These are phyloP conservation scores for Dipodomys stephensi DNA, from an alignment of 2,113 vertebrate species.

Conservation along the genomic window DNA sequence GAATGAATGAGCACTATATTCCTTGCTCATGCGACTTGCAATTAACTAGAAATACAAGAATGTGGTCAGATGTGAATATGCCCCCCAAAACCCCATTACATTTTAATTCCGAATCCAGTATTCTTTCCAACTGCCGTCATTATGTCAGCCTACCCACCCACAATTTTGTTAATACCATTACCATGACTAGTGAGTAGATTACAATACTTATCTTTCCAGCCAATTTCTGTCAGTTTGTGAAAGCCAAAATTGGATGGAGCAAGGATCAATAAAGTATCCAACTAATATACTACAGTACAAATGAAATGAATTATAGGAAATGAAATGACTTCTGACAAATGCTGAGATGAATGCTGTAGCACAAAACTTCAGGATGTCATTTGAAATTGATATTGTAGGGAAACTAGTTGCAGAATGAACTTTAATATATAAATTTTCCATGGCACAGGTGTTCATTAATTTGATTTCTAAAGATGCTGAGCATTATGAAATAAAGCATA, in stretches of 20 bases:
- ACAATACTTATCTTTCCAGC: slow-evolving; percentile 76
- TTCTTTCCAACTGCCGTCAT: background rate
- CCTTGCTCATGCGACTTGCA: background rate
- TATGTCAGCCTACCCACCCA: background rate
- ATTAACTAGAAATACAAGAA: background rate
- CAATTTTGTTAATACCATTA: background rate
- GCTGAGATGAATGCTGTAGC: slow-evolving; percentile 77
- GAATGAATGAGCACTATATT: background rate
- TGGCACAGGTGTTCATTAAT: slow-evolving; percentile 17
- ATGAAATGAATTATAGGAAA: slow-evolving; percentile 85
- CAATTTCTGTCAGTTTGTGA: slow-evolving; percentile 69
- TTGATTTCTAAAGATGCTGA: slow-evolving; percentile 65
- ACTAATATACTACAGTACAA: slow-evolving; percentile 80
- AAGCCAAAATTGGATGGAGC: slow-evolving; percentile 81
- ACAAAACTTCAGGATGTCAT: slow-evolving; percentile 75
- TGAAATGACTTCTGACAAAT: slow-evolving; percentile 83
- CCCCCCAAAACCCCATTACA: background rate
- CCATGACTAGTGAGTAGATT: background rate
- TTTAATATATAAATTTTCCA: slow-evolving; percentile 77
- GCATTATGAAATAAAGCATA: slow-evolving; percentile 2
- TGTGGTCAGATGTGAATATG: background rate
- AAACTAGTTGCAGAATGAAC: slow-evolving; percentile 73
- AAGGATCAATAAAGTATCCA: slow-evolving; percentile 84
- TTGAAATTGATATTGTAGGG: slow-evolving; percentile 80
- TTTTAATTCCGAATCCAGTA: slow-evolving; percentile 16